Evolutionary conservation across 64 coral and sea anemone genomes (phyloP), one percentile per base, ranked within the genome.

Genomic region (Montipora sp.): DNA sequence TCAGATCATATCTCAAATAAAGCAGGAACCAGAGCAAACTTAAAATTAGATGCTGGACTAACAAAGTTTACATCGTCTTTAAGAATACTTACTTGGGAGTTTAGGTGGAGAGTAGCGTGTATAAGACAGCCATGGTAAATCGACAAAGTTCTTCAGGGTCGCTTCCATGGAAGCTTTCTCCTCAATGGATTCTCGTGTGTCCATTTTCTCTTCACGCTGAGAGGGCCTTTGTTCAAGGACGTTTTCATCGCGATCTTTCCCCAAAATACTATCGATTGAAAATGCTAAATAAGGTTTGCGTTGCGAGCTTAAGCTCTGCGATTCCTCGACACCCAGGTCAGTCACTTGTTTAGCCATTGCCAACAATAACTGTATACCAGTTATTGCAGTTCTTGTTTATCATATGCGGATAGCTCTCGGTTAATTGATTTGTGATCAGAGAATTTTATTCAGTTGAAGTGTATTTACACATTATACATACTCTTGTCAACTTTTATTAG

Each of bases 391-490:
- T 43, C 24, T 77, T 80, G 65, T 92, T 61, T 70, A 95, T 51
- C 73, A 27, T 90, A 68, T 79, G 79, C 60, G 94, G 82, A 90
- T 90, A 78, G 72, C 87, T 88, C 78, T 75, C 89, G 65, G 81
- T 95, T 77, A 95, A 95, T 95, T 83, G 89, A 92, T 75, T 89
- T 89, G 74, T 77, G 80, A 80, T 69, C 90, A 91, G 94, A 79
- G 92, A 94, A 92, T 98, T 98, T 98, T 91, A 98, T 91, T 94
- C 94, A 88, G 89, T 94, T 94, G 77, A 83, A 91, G 92, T 88
- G 58, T 98, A 98, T 98, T 98, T 94, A 98, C 95, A 98, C 95
- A 98, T 94, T 49, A 98, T 94, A 94, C 95, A 89, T 84, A 68
- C 78, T 73, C 89, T 94, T 93, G 94, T 93, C 94, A 89, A 15